These are phyloP conservation scores for Myanophis thanlyinensis DNA, from an alignment of 2,113 vertebrate genomes.

Conservation along the genomic window DNA sequence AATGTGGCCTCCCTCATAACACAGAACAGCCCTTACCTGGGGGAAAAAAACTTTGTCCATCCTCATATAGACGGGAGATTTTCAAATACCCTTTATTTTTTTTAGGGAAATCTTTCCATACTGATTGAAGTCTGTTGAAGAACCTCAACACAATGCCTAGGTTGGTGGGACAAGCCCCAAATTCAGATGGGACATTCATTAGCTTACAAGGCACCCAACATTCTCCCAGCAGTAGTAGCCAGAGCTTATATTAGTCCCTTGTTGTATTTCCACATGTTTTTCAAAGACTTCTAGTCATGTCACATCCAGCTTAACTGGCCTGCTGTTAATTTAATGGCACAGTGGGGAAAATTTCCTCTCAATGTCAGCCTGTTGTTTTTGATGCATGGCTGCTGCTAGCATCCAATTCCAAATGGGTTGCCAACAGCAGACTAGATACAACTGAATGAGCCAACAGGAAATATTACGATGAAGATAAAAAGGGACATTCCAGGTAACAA, in stretches of 20 bases:
- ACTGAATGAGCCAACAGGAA: background rate
- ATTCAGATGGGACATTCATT: background rate
- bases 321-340: background rate
- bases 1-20: background rate
- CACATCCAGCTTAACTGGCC: background rate
- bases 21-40: background rate
- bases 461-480: too few species aligned
- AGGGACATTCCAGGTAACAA: background rate
- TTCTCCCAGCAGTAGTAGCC: background rate
- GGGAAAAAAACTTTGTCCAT: background rate
- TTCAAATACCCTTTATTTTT: background rate
- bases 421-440: background rate
- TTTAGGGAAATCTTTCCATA: background rate
- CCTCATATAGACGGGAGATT: background rate
- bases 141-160: background rate
- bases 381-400: background rate
- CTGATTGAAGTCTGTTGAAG: background rate
- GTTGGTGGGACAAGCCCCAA: background rate
- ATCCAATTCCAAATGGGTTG: background rate
- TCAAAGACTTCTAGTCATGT: background rate
- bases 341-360: background rate
- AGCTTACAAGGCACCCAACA: background rate
- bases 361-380: background rate
- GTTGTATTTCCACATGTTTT: background rate
- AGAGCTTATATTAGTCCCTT: too few species aligned